These are phyloP conservation scores for Polyploca ridens DNA, from an alignment of 2,888 invertebrate species.

Conservation along the genomic window DNA sequence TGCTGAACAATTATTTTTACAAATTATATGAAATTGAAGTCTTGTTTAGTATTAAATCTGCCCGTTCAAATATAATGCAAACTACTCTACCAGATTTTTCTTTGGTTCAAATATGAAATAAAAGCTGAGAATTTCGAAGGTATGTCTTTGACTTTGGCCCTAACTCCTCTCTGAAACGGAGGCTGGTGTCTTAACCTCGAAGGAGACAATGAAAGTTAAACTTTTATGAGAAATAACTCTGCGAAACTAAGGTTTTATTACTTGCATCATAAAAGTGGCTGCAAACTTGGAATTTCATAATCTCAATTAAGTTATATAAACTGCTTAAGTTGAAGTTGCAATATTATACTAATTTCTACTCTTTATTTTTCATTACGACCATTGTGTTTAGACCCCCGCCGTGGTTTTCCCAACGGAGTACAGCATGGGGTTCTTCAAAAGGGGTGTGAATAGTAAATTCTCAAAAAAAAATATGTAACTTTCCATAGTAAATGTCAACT, in stretches of 20 bases:
- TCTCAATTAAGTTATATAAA: not conserved
- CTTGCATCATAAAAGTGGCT: not conserved
- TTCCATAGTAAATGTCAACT: too few species aligned
- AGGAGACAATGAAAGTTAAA: not conserved
- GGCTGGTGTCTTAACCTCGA: not conserved
- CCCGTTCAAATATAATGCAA: not conserved
- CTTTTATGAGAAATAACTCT: conserved; percentile 3
- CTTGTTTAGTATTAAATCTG: too few species aligned
- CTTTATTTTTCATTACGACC: not conserved
- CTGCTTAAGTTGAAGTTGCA: not conserved
- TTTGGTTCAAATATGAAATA: not conserved
- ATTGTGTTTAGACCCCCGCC: too few species aligned
- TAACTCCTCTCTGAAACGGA: not conserved
- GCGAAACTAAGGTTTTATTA: conserved; percentile 2
- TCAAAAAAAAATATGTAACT: too few species aligned
- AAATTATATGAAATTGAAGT: too few species aligned
- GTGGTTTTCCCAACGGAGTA: too few species aligned
- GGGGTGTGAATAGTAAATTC: too few species aligned
- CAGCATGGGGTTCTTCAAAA: too few species aligned
- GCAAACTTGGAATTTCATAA: not conserved
- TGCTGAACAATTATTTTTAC: too few species aligned
- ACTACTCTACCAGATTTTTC: not conserved
- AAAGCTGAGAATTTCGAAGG: not conserved
- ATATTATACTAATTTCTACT: not conserved
- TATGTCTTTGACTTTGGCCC: not conserved